Conservation (phyloP, 2,888 invertebrate species). For the Theodoxus fluviatilis region DNA sequence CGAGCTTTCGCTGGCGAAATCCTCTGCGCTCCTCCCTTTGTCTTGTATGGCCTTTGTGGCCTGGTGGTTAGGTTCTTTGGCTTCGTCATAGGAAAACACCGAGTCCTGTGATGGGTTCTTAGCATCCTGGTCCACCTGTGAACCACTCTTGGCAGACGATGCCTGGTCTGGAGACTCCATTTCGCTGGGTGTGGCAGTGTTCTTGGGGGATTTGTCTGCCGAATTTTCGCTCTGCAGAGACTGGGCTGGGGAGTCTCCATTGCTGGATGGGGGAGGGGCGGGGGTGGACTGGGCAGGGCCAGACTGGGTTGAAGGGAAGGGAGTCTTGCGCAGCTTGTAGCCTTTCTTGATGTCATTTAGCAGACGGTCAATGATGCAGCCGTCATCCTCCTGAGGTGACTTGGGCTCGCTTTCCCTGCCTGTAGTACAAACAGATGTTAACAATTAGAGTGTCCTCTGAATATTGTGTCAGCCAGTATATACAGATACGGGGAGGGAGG, state of each 20-base stretch:
- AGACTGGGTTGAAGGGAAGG: constrained; percentile 24
- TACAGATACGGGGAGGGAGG: no score
- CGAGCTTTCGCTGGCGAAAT: no score
- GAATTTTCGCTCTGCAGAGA: background rate
- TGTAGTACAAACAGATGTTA: no score
- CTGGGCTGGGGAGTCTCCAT: background rate
- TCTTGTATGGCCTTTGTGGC: background rate
- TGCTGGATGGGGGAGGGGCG: background rate
- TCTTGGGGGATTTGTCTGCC: constrained; percentile 13
- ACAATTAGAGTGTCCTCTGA: no score
- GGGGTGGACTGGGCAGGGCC: constrained; percentile 19
- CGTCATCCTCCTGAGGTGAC: constrained; percentile 51
- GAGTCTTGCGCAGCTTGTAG: constrained; percentile 47
- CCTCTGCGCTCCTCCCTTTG: background rate
- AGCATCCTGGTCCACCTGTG: no score
- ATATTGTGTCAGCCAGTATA: no score
- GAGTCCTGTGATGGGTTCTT: no score
- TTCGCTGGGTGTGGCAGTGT: background rate
- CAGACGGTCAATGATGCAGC: constrained; percentile 58
- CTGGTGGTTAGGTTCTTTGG: no score
- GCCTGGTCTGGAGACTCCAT: no score
- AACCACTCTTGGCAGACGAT: no score
- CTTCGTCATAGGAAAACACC: background rate
- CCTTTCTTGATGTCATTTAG: constrained; percentile 56
- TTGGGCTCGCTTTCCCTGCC: no score